A percentile compares a stretch with the other conserved stretches of the same genome.
phyloP scores from a whole-genome alignment of 2,113 vertebrate species.

The Charina bottae region DNA sequence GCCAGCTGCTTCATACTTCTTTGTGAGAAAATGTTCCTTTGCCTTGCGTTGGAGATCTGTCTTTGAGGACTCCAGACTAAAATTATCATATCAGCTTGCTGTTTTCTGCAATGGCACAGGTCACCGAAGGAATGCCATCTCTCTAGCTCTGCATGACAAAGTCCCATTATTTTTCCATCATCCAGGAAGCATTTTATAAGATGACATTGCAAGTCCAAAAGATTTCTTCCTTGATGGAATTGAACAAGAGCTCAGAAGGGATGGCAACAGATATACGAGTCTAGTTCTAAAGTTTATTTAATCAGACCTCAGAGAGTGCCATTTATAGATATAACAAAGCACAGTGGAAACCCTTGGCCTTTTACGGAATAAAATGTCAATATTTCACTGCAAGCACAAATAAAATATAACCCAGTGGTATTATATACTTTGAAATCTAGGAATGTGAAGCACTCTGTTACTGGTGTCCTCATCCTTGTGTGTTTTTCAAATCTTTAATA shows the following conservation, averaged over 20 bases:
- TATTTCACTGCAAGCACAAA: conserved; percentile 15
- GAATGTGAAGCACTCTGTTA: background rate
- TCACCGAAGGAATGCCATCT: conserved; percentile 14
- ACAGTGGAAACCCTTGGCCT: conserved; percentile 42
- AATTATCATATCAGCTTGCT: background rate
- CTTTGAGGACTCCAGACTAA: background rate
- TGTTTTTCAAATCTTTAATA: background rate
- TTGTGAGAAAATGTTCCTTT: conserved; percentile 27
- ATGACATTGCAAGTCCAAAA: background rate
- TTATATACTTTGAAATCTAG: background rate
- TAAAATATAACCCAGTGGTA: background rate
- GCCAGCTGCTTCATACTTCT: conserved; percentile 33
- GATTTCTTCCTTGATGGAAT: conserved; percentile 10
- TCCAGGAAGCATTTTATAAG: background rate
- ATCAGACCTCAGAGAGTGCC: conserved; percentile 24
- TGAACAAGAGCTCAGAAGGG: conserved; percentile 8
- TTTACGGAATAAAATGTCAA: conserved; percentile 33
- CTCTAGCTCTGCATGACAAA: background rate
- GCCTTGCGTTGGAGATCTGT: background rate
- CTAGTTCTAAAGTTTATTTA: conserved; percentile 29
- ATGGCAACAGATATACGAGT: conserved; percentile 1
- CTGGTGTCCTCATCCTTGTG: background rate
- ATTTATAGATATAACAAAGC: conserved; percentile 28
- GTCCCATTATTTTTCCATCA: conserved; percentile 4
- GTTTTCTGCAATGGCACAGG: conserved; percentile 7